These are phyloP conservation scores for Pinna nobilis DNA, from an alignment of 1,140 invertebrate genomes.

Conservation along the genomic window DNA sequence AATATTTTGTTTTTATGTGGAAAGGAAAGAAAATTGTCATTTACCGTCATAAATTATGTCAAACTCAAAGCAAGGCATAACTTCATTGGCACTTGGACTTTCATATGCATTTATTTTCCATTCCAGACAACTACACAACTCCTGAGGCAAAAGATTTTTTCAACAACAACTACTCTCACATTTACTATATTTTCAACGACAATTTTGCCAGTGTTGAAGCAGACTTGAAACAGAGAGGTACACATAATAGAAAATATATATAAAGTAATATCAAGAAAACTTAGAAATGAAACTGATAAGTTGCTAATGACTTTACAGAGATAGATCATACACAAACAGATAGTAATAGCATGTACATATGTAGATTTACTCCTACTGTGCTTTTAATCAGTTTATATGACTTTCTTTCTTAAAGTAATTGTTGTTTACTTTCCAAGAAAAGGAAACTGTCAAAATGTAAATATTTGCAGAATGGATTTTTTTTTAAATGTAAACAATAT, in stretches of 20 bases:
- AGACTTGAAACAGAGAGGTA: slow-evolving; percentile 94
- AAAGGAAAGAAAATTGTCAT: too few relatives aligned
- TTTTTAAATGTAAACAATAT: too few relatives aligned
- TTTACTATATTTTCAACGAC: slow-evolving; percentile 96
- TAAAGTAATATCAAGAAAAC: background rate
- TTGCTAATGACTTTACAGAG: background rate
- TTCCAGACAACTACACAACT: slow-evolving; percentile 90
- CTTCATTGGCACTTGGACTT: too few relatives aligned
- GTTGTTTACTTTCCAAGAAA: too few relatives aligned
- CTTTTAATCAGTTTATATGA: too few relatives aligned
- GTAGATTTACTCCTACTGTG: background rate
- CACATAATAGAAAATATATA: slow-evolving; percentile 7
- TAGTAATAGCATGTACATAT: background rate
- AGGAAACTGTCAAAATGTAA: too few relatives aligned
- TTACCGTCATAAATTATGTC: too few relatives aligned
- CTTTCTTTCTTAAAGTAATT: too few relatives aligned
- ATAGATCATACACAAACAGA: background rate
- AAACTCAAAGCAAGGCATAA: too few relatives aligned
- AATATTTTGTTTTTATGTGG: too few relatives aligned
- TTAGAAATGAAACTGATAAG: background rate
- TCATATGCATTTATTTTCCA: background rate
- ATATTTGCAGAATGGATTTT: too few relatives aligned
- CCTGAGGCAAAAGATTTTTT: slow-evolving; percentile 94
- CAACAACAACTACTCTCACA: slow-evolving; percentile 94
- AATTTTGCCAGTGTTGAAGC: slow-evolving; percentile 93